Base-by-base conservation (phyloP, 2,113 vertebrate species). In the Gavialis gangeticus region DNA sequence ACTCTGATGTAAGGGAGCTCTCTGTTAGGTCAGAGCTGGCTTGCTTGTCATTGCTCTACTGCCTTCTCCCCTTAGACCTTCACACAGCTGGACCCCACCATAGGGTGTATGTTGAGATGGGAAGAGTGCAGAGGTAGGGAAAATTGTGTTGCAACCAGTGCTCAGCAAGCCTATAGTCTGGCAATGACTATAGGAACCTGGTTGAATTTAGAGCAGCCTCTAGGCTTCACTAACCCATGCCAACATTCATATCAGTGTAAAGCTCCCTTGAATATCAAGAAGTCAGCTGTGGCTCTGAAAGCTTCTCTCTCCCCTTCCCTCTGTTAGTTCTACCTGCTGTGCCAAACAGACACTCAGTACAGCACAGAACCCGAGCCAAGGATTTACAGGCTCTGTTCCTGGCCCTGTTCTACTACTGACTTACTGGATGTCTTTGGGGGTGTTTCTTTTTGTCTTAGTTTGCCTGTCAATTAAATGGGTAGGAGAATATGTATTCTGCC, bases 221-320 rank as follows among this genome's bases (percentile, higher is more conserved):
- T 60, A 78, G 63, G n/a, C 89, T 80, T 66, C 66, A 37, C 58
- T 73, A 66, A 82, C 0, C 0, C 84, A 87, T 91, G 75, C 64
- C 85, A 18, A 60, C 93, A 89, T 92, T 93, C n/a, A 1, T 63
- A 75, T 30, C 66, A 30, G 16, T 67, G n/a, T 34, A 69, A 0
- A 0, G 64, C 64, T 78, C 93, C 83, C 56, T 30, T 64, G 64
- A 60, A 60, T 87, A 84, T 89, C 92, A 89, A 96, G 46, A 71
- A 94, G 86, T 57, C 79, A 75, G 81, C 84, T 91, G 16, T 75
- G 63, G 88, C 87, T 30, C 81, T 37, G 27, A 76, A 4, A 93
- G 58, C 79, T 85, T 90, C 92, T 88, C 84, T 85, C 85, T 88
- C 13, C 13, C 96, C 71, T 95, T 96, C 79, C 87, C 94, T 79